Percentiles rank a stretch among this genome's conserved stretches.
Evolutionary conservation across 2,113 vertebrate species (phyloP).

Genomic region (Struthidea cinerea): DNA sequence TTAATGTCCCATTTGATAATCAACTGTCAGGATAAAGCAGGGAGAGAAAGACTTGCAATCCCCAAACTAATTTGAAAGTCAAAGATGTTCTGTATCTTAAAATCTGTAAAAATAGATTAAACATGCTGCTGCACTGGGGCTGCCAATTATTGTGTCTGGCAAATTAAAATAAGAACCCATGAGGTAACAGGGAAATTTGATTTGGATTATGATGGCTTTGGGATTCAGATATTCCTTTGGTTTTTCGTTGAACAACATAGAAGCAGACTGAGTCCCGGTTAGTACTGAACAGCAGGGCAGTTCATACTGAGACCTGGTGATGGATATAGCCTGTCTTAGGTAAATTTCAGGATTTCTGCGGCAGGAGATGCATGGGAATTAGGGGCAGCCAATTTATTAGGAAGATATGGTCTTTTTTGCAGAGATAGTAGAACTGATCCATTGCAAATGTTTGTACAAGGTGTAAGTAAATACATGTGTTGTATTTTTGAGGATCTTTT

Average conservation of each 20-base stretch:
- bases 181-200: constrained; percentile 25
- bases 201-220: constrained; percentile 32
- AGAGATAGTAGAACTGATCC: not conserved
- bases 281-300: not conserved
- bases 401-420: not conserved
- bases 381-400: not conserved
- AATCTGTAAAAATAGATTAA: constrained; percentile 49
- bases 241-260: not conserved
- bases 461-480: not conserved
- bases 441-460: not conserved
- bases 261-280: not conserved
- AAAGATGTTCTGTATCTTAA: constrained; percentile 35
- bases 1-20: not conserved
- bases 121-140: not conserved
- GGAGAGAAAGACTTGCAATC: not conserved
- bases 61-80: constrained; percentile 43
- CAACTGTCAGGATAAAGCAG: not conserved
- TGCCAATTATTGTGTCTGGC: constrained; percentile 32
- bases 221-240: not conserved
- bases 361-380: not conserved
- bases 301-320: not conserved
- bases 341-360: not conserved
- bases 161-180: constrained; percentile 39
- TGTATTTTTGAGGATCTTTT: not conserved
- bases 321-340: not conserved